Evolutionary conservation across 2,797 vertebrate species (phyloP), one percentile per base, ranked within the genome.

Genomic region (Lacerta agilis): DNA sequence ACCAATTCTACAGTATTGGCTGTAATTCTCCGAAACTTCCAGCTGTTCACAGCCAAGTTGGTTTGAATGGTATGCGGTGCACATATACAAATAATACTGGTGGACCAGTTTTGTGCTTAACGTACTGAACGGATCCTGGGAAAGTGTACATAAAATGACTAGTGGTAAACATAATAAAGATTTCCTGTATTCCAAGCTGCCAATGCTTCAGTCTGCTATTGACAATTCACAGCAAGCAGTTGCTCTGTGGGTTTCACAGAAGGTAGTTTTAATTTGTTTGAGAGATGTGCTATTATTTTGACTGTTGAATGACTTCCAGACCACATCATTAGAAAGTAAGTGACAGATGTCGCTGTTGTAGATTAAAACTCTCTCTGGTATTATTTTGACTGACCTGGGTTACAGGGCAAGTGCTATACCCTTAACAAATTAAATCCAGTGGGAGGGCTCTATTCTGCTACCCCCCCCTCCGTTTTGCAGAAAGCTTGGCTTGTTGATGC

Each of bases 241-340:
- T 80, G 82, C 29, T 76, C 15, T 61, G 36, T 77, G 71, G 10
- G 45, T 81, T 5, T 71, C 64, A 29, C 36, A 77, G 29, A 61
- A 78, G 23, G 61, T 76, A 81, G 79, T 85, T 90, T 64, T 85
- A 81, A 75, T 87, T 87, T 87, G 82, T 77, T 55, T 41, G 20
- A 87, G 76, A 33, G 66, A 15, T 1, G 17, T 41, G 0, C 78
- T 88, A 67, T 6, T 27, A 78, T 66, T 86, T 90, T 72, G 43
- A 91, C 78, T 61, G 87, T 55, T 92, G 94, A 92, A 85, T 75
- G 88, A 20, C 75, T 85, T 94, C 92, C 93, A 94, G 84, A 92
- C 93, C 93, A 10, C 94, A 36, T 95, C 92, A 83, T 92, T 94
- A 93, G 93, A 95, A 94, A 95, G 95, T 93, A 91, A 91, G 92